Percentiles rank a stretch among this genome's conserved stretches.
Conservation (phyloP, 2,113 vertebrate species). For the Rhegmatorhina hoffmannsi region DNA sequence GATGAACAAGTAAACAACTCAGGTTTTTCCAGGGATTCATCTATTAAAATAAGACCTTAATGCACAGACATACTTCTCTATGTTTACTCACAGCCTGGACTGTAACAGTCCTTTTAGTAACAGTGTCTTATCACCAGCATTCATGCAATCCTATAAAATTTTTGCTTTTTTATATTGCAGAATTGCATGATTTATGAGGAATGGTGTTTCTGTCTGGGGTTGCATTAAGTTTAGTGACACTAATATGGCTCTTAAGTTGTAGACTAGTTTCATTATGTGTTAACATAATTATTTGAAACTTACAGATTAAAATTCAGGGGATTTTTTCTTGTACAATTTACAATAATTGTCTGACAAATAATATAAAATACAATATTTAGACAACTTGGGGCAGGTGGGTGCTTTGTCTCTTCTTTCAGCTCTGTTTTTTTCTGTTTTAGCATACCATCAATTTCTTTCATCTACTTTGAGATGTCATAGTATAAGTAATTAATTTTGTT, state of each 20-base stretch:
- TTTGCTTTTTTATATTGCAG: not conserved
- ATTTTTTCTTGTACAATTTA: not conserved
- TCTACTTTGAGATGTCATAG: not conserved
- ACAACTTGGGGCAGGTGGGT: rapidly evolving
- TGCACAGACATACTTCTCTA: not conserved
- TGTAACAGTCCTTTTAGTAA: not conserved
- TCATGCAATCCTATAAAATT: not conserved
- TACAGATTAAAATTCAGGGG: not conserved
- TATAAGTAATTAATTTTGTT: not conserved
- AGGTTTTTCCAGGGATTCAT: not conserved
- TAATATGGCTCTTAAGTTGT: not conserved
- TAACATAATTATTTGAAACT: not conserved
- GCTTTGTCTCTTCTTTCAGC: not conserved
- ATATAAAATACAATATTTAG: not conserved
- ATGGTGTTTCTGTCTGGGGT: not conserved
- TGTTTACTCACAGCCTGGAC: not conserved
- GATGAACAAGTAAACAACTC: not conserved
- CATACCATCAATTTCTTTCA: not conserved
- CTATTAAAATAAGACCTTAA: not conserved
- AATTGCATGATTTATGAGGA: not conserved
- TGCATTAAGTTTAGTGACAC: not conserved
- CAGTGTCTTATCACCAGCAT: not conserved
- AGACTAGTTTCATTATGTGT: not conserved
- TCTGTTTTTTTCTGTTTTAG: not conserved
- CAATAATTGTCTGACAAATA: not conserved